phyloP scores from a whole-genome alignment of 2,797 vertebrate genomes.

The Numenius phaeopus region DNA sequence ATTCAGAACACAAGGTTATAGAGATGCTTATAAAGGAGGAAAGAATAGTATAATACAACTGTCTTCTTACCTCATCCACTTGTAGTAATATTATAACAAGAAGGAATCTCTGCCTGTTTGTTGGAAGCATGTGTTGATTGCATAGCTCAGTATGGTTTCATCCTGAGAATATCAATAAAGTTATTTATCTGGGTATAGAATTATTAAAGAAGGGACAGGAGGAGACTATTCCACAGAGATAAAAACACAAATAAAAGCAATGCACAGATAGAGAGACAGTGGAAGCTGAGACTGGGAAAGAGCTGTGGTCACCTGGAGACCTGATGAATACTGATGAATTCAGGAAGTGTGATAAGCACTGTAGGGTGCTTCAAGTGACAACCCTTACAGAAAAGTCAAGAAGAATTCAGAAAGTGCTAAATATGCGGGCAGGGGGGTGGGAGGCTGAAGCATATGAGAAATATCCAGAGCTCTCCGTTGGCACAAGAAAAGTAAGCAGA shows the following conservation, averaged over 20 bases:
- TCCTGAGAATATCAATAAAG: not conserved
- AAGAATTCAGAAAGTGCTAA: not conserved
- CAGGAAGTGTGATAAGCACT: not conserved
- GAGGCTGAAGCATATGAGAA: not conserved
- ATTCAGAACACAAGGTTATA: not conserved
- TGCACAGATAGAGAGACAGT: not conserved
- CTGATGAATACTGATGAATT: not conserved
- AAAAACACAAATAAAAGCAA: not conserved
- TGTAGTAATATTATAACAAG: not conserved
- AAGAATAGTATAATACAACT: not conserved
- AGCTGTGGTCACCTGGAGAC: not conserved
- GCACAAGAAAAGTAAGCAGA: slow-evolving; percentile 24
- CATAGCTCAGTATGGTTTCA: not conserved
- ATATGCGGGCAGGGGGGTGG: fast-evolving
- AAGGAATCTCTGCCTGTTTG: not conserved
- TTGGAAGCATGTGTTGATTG: not conserved
- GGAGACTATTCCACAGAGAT: not conserved
- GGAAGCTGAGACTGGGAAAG: not conserved
- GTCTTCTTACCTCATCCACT: not conserved
- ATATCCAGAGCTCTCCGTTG: not conserved
- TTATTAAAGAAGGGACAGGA: not conserved
- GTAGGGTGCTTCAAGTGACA: not conserved
- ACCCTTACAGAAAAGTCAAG: not conserved
- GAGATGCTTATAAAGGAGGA: not conserved
- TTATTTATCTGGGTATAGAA: not conserved